Conservation (phyloP, 2,888 invertebrate species). For the Alviniconcha strummeri region DNA sequence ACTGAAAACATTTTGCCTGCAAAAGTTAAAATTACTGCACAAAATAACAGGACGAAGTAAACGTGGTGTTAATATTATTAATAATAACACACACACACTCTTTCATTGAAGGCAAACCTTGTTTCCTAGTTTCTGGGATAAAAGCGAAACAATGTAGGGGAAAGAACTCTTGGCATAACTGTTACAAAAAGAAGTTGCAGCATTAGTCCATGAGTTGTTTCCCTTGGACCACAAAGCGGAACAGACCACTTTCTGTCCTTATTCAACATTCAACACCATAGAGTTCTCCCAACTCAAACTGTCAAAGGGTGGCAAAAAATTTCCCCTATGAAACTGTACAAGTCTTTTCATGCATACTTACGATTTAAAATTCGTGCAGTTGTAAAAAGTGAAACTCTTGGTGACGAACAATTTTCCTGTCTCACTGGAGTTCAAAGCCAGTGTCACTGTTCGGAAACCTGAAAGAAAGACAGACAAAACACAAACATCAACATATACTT, state of each 20-base stretch:
- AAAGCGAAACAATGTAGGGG: neutral
- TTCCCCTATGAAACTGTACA: too few species aligned
- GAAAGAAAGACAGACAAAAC: conserved; percentile 33
- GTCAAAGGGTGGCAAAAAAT: too few species aligned
- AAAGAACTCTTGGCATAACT: neutral
- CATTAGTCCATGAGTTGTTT: neutral
- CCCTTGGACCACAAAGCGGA: neutral
- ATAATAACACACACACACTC: neutral
- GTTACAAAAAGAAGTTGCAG: neutral
- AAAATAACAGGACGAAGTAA: too few species aligned
- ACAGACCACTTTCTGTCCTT: neutral
- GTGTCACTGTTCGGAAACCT: conserved; percentile 66
- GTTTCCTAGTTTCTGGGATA: too few species aligned
- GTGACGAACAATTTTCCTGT: conserved; percentile 66
- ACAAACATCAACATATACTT: too few species aligned
- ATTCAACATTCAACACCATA: too few species aligned
- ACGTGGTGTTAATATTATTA: neutral
- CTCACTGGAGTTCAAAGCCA: conserved; percentile 67
- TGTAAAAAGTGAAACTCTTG: conserved; percentile 69
- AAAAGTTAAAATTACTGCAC: too few species aligned
- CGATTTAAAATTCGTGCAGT: conserved; percentile 73
- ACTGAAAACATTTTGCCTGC: too few species aligned
- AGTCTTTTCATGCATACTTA: conserved; percentile 47
- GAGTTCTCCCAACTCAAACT: too few species aligned
- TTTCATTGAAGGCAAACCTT: too few species aligned